Evolutionary conservation across 1,140 invertebrate species (phyloP).

Genomic region (Papilio polytes): DNA sequence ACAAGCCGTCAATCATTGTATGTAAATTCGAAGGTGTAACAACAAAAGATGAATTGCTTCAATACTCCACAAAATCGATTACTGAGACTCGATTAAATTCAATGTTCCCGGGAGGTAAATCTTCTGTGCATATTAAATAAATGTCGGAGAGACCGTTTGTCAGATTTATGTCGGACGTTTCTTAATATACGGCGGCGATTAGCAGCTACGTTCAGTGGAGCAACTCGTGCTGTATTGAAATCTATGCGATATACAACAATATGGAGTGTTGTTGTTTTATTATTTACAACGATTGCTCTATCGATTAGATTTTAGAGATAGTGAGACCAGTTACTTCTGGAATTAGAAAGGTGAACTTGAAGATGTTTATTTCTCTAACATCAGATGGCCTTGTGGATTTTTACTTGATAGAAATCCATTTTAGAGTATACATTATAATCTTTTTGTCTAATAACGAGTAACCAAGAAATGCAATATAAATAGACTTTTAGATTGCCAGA

Average conservation of each 20-base stretch:
- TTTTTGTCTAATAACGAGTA: no score
- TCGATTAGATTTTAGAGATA: not conserved
- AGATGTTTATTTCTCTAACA: not conserved
- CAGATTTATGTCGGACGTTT: constrained; percentile 60
- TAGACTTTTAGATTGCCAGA: not conserved
- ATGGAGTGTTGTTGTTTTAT: not conserved
- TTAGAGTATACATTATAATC: no score
- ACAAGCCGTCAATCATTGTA: constrained; percentile 48
- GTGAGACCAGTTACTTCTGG: not conserved
- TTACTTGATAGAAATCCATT: no score
- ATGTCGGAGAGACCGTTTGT: constrained; percentile 60
- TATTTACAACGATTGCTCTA: not conserved
- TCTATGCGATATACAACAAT: constrained; percentile 25
- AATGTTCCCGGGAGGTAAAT: constrained; percentile 70
- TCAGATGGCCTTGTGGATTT: no score
- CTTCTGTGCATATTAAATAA: constrained; percentile 76
- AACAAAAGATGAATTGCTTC: constrained; percentile 57
- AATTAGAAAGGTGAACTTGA: not conserved
- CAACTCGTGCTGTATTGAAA: constrained; percentile 39
- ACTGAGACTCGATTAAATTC: constrained; percentile 69
- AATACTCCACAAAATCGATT: constrained; percentile 69
- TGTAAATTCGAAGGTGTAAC: constrained; percentile 33
- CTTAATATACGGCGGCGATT: constrained; percentile 44
- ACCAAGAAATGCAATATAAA: no score
- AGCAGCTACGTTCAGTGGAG: constrained; percentile 42